Base-by-base conservation (phyloP, 2,113 vertebrate species). In the Coptodon bakossiorum region DNA sequence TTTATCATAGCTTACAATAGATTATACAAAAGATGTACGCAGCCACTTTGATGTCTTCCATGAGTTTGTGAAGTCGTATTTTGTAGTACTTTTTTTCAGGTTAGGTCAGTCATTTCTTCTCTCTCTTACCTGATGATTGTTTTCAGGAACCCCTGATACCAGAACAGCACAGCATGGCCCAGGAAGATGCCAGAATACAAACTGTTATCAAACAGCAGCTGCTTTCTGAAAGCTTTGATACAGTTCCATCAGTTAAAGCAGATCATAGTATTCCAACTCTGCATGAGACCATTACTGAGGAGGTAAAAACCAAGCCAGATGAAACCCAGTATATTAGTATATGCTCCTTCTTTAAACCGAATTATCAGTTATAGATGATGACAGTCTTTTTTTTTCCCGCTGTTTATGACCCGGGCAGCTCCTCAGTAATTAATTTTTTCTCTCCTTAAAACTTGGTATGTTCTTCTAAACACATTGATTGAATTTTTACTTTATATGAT, bases 231-330 rank as follows among this genome's bases (percentile, higher is more conserved):
- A 95, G 97, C 88, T 97, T 97, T 34, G 97, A 98, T 93, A 97
- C 97, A 92, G 97, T 97, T 87, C 97, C 97, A 0, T 97, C 97
- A 89, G 98, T 98, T 80, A 98, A 98, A 95, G 98, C 98, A 54
- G 98, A 99, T 91, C 93, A 97, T 34, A 99, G 98, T 94, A 97
- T 99, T 93, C 98, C 98, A 52, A 96, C 97, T 92, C 96, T 98
- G 86, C 97, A 97, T 61, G 97, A 98, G 88, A 98, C 97, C 1
- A 95, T 98, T 31, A 96, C 96, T 85, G 96, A 98, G 85, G 96
- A 98, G 95, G 98, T 98, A 94, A 96, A 96, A 81, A 7, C 27
- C 6, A 10, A 0, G 17, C 22, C 38, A 19, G 6, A 31, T 36
- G 53, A 66, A 56, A 56, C 10, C 22, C 52, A 81, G 61, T 36